Percentiles rank a stretch among this genome's conserved stretches.
Conservation (phyloP, 2,113 vertebrate genomes). For the Corapipo altera region DNA sequence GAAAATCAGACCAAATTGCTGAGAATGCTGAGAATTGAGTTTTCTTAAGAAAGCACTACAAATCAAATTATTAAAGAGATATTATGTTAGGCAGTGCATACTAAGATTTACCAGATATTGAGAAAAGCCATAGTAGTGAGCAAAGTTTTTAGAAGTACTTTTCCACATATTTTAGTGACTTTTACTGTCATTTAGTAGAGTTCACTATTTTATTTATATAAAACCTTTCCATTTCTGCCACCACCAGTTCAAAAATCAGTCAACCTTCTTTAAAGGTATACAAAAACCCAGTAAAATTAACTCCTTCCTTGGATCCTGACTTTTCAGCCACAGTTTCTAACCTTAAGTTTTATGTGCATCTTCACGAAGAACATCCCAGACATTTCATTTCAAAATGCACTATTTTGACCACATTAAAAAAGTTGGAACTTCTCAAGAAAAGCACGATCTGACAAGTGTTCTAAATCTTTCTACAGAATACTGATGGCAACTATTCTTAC, state of each 20-base stretch:
- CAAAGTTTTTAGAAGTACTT: neutral
- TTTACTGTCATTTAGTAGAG: neutral
- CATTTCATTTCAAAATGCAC: constrained; percentile 9
- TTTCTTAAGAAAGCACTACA: neutral
- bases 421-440: neutral
- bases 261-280: neutral
- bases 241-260: neutral
- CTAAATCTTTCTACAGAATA: neutral
- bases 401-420: neutral
- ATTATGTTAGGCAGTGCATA: neutral
- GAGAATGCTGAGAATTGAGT: neutral
- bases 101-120: neutral
- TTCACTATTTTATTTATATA: neutral
- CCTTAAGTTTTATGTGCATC: neutral
- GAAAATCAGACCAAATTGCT: neutral
- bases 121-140: neutral
- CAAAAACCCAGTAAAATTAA: constrained; percentile 70
- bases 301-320: constrained; percentile 72
- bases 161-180: neutral
- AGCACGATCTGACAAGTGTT: neutral
- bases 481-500: neutral
- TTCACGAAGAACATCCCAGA: neutral
- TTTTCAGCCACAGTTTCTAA: constrained; percentile 67
- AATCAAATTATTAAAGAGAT: neutral
- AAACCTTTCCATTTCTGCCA: neutral